A percentile compares a stretch with the other conserved stretches of the same genome.
Conservation (phyloP, 1,140 invertebrate species). For the Lamellibrachia luymesi region DNA sequence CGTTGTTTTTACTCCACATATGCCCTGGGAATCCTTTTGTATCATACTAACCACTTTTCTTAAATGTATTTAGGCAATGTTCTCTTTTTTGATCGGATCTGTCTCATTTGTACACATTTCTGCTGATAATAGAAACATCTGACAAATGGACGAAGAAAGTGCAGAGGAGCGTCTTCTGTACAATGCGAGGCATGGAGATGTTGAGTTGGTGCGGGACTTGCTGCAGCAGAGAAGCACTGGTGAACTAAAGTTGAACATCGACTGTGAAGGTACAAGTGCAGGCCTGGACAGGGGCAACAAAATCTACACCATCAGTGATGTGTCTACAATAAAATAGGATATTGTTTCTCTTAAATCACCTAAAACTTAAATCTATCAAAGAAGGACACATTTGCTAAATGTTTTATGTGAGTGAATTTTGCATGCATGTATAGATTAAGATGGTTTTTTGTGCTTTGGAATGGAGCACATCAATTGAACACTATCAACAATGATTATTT, state of each 20-base stretch:
- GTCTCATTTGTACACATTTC: neutral
- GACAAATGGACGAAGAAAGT: neutral
- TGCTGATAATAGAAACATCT: neutral
- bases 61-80: too few relatives aligned
- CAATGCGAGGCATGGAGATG: conserved; percentile 53
- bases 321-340: too few relatives aligned
- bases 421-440: neutral
- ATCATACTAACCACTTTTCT: too few relatives aligned
- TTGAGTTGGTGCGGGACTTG: conserved; percentile 44
- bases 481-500: too few relatives aligned
- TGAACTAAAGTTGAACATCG: conserved; percentile 54
- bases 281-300: neutral
- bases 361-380: neutral
- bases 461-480: neutral
- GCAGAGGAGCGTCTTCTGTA: conserved; percentile 18
- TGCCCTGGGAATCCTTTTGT: too few relatives aligned
- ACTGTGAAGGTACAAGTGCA: conserved; percentile 57
- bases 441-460: neutral
- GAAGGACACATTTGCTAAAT: neutral
- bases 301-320: too few relatives aligned
- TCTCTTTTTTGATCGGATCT: too few relatives aligned
- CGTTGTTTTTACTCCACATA: too few relatives aligned
- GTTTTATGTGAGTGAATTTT: neutral
- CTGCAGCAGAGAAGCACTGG: conserved; percentile 39
- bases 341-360: too few relatives aligned